Evolutionary conservation across 1,140 invertebrate species (phyloP).

Genomic region (Drosophila auraria): DNA sequence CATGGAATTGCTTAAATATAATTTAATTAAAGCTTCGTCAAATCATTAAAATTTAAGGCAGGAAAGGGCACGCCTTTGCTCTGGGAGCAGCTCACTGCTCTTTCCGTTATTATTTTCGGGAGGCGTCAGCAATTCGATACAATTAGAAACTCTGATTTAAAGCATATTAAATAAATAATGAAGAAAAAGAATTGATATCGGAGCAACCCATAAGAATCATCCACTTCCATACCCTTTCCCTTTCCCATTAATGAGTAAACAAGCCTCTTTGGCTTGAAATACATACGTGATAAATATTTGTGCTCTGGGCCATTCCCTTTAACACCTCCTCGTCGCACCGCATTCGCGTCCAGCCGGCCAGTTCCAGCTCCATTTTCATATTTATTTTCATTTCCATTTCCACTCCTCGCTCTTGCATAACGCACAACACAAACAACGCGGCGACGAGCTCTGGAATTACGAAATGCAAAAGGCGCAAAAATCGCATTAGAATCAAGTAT

Average conservation of each 20-base stretch:
- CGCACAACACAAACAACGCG: conserved; percentile 43
- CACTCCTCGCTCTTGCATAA: conserved; percentile 35
- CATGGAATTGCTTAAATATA: too few relatives aligned
- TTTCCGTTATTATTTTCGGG: too few relatives aligned
- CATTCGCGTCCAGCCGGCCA: conserved; percentile 6
- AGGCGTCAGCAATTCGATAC: too few relatives aligned
- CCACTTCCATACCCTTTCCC: background rate
- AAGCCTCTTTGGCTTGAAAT: background rate
- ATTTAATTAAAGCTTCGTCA: too few relatives aligned
- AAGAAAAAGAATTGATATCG: too few relatives aligned
- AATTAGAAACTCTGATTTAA: too few relatives aligned
- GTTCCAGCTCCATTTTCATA: conserved; percentile 12
- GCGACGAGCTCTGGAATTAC: conserved; percentile 25
- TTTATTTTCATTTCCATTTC: conserved; percentile 8
- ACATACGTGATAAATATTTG: conserved; percentile 19
- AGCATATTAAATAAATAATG: too few relatives aligned
- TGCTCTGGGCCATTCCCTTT: conserved; percentile 3
- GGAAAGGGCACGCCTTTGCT: too few relatives aligned
- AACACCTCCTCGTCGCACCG: background rate
- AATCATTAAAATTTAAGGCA: too few relatives aligned
- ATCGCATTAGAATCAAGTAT: background rate
- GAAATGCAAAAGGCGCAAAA: background rate
- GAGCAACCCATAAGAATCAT: background rate
- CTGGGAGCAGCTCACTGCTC: too few relatives aligned
- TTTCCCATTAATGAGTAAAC: background rate